Evolutionary conservation across 2,888 invertebrate species (phyloP).

Genomic region (Acleris emargana): DNA sequence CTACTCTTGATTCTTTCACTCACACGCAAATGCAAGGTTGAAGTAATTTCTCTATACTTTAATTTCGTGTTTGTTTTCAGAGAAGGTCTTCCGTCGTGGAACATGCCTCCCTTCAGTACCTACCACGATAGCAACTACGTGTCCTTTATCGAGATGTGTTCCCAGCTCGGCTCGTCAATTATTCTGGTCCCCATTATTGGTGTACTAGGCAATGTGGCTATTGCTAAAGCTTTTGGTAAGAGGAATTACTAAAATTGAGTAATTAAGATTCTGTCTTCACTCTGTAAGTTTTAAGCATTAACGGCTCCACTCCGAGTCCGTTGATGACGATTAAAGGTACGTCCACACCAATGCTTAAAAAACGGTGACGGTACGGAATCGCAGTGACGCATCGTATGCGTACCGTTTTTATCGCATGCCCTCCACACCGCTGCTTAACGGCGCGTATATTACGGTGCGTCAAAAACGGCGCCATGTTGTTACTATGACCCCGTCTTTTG

Average conservation of each 20-base stretch:
- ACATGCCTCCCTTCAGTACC: conserved; percentile 89
- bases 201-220: conserved; percentile 96
- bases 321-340: too few species aligned
- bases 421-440: too few species aligned
- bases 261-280: background rate
- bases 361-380: too few species aligned
- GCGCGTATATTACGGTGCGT: too few species aligned
- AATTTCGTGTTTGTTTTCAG: conserved; percentile 54
- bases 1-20: too few species aligned
- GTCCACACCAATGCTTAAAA: too few species aligned
- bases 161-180: conserved; percentile 93
- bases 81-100: conserved; percentile 88
- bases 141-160: conserved; percentile 87
- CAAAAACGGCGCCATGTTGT: too few species aligned
- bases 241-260: conserved; percentile 34
- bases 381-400: too few species aligned
- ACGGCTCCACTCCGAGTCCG: too few species aligned
- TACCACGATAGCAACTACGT: conserved; percentile 82
- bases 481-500: too few species aligned
- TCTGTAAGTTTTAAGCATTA: background rate
- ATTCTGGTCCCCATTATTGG: conserved; percentile 94
- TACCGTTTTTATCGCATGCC: too few species aligned
- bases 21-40: too few species aligned
- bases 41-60: background rate
- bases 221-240: conserved; percentile 96